Conservation (phyloP, 2,113 vertebrate genomes). For the Prunella himalayana region DNA sequence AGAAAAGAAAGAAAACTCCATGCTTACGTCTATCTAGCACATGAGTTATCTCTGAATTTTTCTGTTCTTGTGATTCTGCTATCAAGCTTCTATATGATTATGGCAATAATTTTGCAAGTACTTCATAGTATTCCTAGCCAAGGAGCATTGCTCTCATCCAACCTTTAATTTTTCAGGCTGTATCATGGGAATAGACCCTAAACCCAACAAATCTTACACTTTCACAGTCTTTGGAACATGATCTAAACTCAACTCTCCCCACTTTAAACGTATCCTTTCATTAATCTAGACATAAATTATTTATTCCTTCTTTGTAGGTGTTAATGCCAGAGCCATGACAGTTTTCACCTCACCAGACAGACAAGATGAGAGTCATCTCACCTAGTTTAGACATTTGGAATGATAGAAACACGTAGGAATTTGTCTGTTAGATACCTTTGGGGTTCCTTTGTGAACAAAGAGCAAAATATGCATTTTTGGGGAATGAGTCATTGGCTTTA, state of each 20-base stretch:
- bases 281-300: not conserved
- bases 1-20: not conserved
- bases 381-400: not conserved
- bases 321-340: not conserved
- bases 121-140: not conserved
- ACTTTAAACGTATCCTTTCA: not conserved
- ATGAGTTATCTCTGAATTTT: not conserved
- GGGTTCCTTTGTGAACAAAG: not conserved
- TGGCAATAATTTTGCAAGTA: not conserved
- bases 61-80: not conserved
- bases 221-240: not conserved
- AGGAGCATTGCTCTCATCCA: not conserved
- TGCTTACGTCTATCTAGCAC: not conserved
- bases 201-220: not conserved
- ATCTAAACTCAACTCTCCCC: not conserved
- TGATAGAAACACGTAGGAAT: not conserved
- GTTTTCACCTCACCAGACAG: not conserved
- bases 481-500: not conserved
- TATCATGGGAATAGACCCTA: not conserved
- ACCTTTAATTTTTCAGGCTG: not conserved
- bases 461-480: not conserved
- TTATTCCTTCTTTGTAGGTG: not conserved
- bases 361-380: not conserved
- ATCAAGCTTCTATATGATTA: not conserved
- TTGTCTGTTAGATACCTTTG: not conserved